A percentile compares a stretch with the other conserved stretches of the same genome.
Evolutionary conservation across 2,797 vertebrate genomes (phyloP).

Genomic region (Austrolebias charrua): DNA sequence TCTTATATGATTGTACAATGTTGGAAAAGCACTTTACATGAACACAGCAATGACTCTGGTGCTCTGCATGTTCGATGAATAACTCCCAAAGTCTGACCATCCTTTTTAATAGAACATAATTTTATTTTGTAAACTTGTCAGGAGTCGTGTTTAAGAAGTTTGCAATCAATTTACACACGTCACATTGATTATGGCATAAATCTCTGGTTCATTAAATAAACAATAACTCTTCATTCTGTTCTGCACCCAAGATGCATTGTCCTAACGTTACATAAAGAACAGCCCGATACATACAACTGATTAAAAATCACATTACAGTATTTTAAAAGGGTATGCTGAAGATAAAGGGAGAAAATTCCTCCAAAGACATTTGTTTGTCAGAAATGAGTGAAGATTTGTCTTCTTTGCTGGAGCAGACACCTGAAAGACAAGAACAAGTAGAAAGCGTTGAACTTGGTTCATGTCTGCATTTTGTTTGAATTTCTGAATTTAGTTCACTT

Average conservation of each 20-base stretch:
- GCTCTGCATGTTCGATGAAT: neutral
- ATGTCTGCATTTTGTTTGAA: neutral
- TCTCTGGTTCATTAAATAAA: neutral
- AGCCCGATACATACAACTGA: no score
- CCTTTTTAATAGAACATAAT: no score
- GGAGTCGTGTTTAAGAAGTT: no score
- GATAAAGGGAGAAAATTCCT: neutral
- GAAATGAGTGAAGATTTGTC: slow-evolving; percentile 31
- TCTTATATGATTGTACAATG: slow-evolving; percentile 9
- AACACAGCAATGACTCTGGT: slow-evolving; percentile 4
- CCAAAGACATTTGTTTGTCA: neutral
- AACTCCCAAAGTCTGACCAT: no score
- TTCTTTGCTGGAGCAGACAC: slow-evolving; percentile 45
- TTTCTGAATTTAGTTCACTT: no score
- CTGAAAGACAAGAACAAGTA: slow-evolving; percentile 41
- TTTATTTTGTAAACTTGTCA: no score
- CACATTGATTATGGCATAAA: no score
- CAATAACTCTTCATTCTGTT: neutral
- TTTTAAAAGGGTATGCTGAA: neutral
- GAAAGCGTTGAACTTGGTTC: neutral
- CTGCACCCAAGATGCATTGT: slow-evolving; percentile 3
- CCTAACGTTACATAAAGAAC: neutral
- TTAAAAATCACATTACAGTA: neutral
- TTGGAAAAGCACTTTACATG: neutral
- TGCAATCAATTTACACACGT: no score